Percentiles rank a stretch among this genome's conserved stretches.
Evolutionary conservation across 1,140 invertebrate genomes (phyloP).

Genomic region (Drosophila takahashii): DNA sequence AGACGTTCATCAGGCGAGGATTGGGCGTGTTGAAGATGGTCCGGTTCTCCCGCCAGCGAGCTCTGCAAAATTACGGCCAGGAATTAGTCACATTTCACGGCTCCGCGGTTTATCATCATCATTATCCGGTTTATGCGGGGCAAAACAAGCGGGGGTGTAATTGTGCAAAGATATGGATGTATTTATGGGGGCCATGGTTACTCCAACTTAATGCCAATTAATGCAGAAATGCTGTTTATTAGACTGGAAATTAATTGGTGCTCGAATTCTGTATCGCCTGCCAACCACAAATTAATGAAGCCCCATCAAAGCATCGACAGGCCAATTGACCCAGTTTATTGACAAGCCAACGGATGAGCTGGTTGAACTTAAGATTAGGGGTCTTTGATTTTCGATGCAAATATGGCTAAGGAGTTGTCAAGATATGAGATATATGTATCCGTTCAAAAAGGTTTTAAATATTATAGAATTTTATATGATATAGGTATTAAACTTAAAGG

Average conservation of each 20-base stretch:
- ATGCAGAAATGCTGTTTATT: slow-evolving; percentile 64
- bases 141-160: slow-evolving; percentile 28
- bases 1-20: slow-evolving; percentile 94
- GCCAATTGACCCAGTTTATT: slow-evolving; percentile 41
- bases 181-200: neutral
- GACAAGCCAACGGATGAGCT: slow-evolving; percentile 4
- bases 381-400: neutral
- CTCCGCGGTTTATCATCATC: neutral
- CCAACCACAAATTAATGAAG: slow-evolving; percentile 32
- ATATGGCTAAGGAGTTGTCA: neutral
- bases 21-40: slow-evolving; percentile 98
- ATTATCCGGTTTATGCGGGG: slow-evolving; percentile 26
- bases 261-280: slow-evolving; percentile 60
- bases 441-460: too few relatives aligned
- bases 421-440: neutral
- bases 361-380: neutral
- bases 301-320: slow-evolving; percentile 27
- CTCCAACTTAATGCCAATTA: slow-evolving; percentile 63
- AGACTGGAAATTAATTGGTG: slow-evolving; percentile 75
- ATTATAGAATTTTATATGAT: too few relatives aligned
- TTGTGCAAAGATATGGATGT: slow-evolving; percentile 1
- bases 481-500: too few relatives aligned
- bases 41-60: slow-evolving; percentile 95
- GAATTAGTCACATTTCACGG: slow-evolving; percentile 32
- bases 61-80: slow-evolving; percentile 86